Evolutionary conservation across 2,888 invertebrate species (phyloP), one percentile per base, ranked within the genome.

Genomic region (Thumatha senex): DNA sequence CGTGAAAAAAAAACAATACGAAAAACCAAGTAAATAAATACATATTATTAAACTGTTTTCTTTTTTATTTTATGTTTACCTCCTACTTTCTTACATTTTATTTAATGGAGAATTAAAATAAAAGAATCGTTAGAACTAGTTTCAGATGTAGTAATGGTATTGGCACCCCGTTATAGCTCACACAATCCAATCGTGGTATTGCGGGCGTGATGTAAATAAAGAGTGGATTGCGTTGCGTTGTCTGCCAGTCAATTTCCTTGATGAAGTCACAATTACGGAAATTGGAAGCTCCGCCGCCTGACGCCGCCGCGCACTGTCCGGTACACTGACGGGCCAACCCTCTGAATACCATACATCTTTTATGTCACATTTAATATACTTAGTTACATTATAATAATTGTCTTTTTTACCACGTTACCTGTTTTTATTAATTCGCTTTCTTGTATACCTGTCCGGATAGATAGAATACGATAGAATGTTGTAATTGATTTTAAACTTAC

Each of bases 181-280:
- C 67, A 68, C 72, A 55, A 74, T 70, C 63, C 76, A 68, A 74
- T 73, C 74, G 67, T 61, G 72, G 74, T 70, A 72, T 67, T 60
- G 64, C 56, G 65, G 18, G 69, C 74, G 68, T 75, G 72, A 74
- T 76, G 74, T 76, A 78, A 80, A 78, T 80, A 80, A 78, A 76
- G 74, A 81, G 73, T 78, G 73, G 72, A 78, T 79, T 76, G 77
- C 76, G 73, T 76, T 74, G 75, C 78, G 78, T 78, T 80, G 81
- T 81, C 84, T 82, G 77, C 76, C 75, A 83, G 80, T 84, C 88
- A 87, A 88, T 88, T 89, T 88, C 86, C 84, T 86, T 86, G 86
- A 89, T 88, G 85, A 87, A 86, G 78, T 85, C 79, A 86, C 86
- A 86, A 86, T 89, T 86, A 87, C 84, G 86, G 85, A 89, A 88